These are phyloP conservation scores for Xylocampa areola DNA, from an alignment of 2,888 invertebrate genomes.

Conservation along the genomic window DNA sequence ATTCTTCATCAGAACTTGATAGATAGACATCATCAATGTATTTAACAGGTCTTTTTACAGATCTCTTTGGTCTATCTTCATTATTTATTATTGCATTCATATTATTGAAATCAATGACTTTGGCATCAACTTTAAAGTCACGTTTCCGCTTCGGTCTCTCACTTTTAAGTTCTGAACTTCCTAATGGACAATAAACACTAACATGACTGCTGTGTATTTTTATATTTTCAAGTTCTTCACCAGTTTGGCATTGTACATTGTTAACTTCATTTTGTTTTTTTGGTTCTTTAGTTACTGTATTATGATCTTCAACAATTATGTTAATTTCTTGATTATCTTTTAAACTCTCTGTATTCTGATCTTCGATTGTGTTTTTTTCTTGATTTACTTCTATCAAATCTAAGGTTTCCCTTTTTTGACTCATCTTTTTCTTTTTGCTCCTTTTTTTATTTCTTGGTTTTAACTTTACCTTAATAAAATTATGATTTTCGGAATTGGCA, in stretches of 20 bases:
- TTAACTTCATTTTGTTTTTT: constrained; percentile 7
- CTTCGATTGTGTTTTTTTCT: neutral
- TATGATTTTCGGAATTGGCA: constrained; percentile 63
- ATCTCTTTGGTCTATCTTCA: constrained; percentile 76
- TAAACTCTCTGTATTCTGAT: too few relatives aligned
- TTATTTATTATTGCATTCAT: constrained; percentile 25
- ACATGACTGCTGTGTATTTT: too few relatives aligned
- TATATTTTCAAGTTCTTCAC: constrained; percentile 1
- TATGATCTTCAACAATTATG: constrained; percentile 13
- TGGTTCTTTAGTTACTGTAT: neutral
- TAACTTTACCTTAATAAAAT: constrained; percentile 78
- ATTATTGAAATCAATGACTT: constrained; percentile 16
- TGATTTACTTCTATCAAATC: constrained; percentile 29
- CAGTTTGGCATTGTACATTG: neutral
- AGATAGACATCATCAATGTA: constrained; percentile 73
- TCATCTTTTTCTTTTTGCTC: constrained; percentile 68
- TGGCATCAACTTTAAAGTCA: constrained; percentile 24
- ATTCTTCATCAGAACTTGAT: constrained; percentile 83
- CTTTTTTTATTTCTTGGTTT: constrained; percentile 72
- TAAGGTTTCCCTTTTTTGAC: constrained; percentile 54
- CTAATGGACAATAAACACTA: too few relatives aligned
- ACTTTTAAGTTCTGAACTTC: constrained; percentile 24
- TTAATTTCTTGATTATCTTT: constrained; percentile 22
- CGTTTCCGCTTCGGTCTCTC: constrained; percentile 50
- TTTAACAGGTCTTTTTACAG: constrained; percentile 78